Evolutionary conservation across 2,888 invertebrate species (phyloP), one percentile per base, ranked within the genome.

Genomic region (Melanostoma scalare): DNA sequence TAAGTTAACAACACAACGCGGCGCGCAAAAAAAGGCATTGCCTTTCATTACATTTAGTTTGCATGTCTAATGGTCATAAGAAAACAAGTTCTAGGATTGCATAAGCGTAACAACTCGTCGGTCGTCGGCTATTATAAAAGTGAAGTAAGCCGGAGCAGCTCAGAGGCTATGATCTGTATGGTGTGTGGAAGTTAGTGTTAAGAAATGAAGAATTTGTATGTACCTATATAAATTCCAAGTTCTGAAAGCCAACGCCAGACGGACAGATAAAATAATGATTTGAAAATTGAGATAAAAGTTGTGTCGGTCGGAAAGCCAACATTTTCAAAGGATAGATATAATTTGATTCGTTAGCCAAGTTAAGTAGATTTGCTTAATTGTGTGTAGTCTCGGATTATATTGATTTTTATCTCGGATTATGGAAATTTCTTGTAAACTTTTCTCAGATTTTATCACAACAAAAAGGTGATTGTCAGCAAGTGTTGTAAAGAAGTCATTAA

Each of bases 31-130:
- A 52, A 52, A 50, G 65, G n/a, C 40, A 46, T 65, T 53, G 71
- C 53, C 60, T 78, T 68, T 72, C 67, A 72, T 72, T 76, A 63
- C 38, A 50, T 63, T 73, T 36, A 72, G 69, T 78, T 84, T 79
- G 84, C 79, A 84, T 84, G 84, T 84, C 75, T 79, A 84, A 84
- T 79, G 84, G 84, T 79, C 84, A 61, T 84, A 79, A 79, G 79
- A 74, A 84, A 84, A 84, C 84, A 75, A 84, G 79, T 84, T 84
- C 84, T 84, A 84, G 74, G 79, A 84, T 84, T 84, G 74, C 79
- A 79, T 84, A 84, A 84, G 78, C 61, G 2, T 36, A 61, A 38
- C 79, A 79, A 75, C 74, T 71, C 79, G 84, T 20, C 20, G 20
- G 20, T 20, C 20, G 20, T 84, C 84, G 84, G 84, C 79, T 46